A percentile compares a stretch with the other conserved stretches of the same genome.
These are phyloP conservation scores for Apocrypta bakeri DNA, from an alignment of 1,140 invertebrate species.

Conservation along the genomic window DNA sequence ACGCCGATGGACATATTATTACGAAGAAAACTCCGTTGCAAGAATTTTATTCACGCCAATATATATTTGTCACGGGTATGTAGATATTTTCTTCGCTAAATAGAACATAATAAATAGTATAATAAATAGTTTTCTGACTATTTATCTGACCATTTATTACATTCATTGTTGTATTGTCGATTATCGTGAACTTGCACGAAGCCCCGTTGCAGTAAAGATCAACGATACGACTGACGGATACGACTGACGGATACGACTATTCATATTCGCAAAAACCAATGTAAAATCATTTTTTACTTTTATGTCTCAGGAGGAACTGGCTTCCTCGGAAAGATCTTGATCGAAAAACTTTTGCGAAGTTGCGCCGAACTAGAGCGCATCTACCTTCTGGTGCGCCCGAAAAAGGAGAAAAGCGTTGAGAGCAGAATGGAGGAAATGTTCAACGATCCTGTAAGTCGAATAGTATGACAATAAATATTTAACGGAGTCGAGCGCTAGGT, in stretches of 20 bases:
- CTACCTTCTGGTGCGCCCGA: constrained; percentile 87
- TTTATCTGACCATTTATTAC: no score
- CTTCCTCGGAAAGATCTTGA: constrained; percentile 90
- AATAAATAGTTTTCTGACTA: no score
- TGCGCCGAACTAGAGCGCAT: constrained; percentile 84
- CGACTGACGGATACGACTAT: no score
- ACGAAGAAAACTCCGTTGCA: constrained; percentile 61
- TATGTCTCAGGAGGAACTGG: constrained; percentile 80
- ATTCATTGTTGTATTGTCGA: no score
- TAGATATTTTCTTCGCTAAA: constrained; percentile 67
- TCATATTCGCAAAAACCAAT: background rate
- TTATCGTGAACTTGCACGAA: no score
- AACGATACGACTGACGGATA: no score
- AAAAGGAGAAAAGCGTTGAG: constrained; percentile 83
- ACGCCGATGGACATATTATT: constrained; percentile 52
- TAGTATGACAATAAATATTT: background rate
- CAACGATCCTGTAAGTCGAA: constrained; percentile 75
- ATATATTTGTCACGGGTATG: constrained; percentile 67
- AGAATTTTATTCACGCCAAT: constrained; percentile 64
- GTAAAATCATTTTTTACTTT: no score
- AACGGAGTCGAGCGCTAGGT: background rate
- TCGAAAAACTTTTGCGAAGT: constrained; percentile 89
- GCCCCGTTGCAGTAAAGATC: no score
- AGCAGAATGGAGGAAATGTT: constrained; percentile 80
- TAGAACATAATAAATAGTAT: no score